These are phyloP conservation scores for Cecropterus lyciades DNA, from an alignment of 1,140 invertebrate species.

Conservation along the genomic window DNA sequence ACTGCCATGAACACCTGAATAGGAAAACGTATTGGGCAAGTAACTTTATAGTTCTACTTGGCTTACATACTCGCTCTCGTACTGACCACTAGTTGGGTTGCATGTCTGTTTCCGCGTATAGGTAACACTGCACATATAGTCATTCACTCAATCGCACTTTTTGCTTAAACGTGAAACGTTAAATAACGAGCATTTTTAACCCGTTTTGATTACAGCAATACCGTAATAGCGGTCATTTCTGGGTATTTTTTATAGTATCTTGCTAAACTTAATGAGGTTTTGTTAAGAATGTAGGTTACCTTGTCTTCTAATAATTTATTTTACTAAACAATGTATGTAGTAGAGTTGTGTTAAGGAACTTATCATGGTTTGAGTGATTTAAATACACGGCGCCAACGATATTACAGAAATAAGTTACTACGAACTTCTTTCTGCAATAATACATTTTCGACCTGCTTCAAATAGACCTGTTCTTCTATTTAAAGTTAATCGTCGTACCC, in stretches of 20 bases:
- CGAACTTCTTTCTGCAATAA: too few relatives aligned
- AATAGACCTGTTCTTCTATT: too few relatives aligned
- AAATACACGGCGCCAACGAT: too few relatives aligned
- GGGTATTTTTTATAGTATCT: slow-evolving; percentile 11
- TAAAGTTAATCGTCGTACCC: too few relatives aligned
- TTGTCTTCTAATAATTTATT: too few relatives aligned
- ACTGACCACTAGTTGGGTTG: slow-evolving; percentile 30
- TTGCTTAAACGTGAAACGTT: slow-evolving; percentile 24
- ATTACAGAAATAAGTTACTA: too few relatives aligned
- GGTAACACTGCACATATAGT: slow-evolving; percentile 21
- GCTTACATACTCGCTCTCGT: slow-evolving; percentile 25
- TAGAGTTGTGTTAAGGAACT: too few relatives aligned
- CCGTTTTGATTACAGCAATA: slow-evolving; percentile 16
- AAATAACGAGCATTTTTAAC: slow-evolving; percentile 23
- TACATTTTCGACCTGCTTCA: too few relatives aligned
- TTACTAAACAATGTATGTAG: too few relatives aligned
- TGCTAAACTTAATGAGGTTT: background rate
- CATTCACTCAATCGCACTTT: slow-evolving; percentile 24
- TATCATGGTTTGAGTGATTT: too few relatives aligned
- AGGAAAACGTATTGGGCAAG: slow-evolving; percentile 24
- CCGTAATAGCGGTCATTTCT: slow-evolving; percentile 9
- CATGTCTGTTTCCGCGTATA: slow-evolving; percentile 31
- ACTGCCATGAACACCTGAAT: background rate
- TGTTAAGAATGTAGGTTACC: background rate
- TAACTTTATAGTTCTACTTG: slow-evolving; percentile 34